phyloP scores from a whole-genome alignment of 2,113 vertebrate genomes.

The Poecilia latipinna region DNA sequence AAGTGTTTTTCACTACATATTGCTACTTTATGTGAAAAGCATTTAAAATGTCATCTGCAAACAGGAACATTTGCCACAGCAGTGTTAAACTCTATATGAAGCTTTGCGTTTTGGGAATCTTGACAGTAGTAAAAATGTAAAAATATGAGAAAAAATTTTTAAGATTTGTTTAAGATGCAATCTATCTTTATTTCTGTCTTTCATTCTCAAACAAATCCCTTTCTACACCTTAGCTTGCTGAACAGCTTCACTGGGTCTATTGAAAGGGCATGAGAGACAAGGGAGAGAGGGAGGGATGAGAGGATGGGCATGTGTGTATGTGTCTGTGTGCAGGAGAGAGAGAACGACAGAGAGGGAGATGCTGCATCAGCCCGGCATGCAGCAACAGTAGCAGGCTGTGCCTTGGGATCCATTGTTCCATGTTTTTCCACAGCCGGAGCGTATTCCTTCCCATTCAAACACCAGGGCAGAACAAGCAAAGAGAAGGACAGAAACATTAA shows the following conservation, averaged over 20 bases:
- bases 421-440: slow-evolving; percentile 54
- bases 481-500: slow-evolving; percentile 4
- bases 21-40: not conserved
- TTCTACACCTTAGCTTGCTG: slow-evolving; percentile 6
- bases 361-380: slow-evolving; percentile 74
- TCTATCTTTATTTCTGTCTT: not conserved
- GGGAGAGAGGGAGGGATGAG: slow-evolving; percentile 26
- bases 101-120: not conserved
- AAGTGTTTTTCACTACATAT: too few species aligned
- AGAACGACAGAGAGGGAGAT: slow-evolving; percentile 43
- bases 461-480: slow-evolving; percentile 26
- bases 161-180: not conserved
- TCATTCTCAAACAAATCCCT: slow-evolving; percentile 2
- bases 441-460: slow-evolving; percentile 49
- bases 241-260: slow-evolving; percentile 35
- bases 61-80: not conserved
- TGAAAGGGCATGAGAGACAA: slow-evolving; percentile 20
- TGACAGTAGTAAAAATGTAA: not conserved
- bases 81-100: not conserved
- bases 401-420: slow-evolving; percentile 80
- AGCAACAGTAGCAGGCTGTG: slow-evolving; percentile 70
- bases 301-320: slow-evolving; percentile 40
- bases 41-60: not conserved
- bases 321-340: slow-evolving; percentile 34
- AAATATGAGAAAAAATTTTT: not conserved